Base-by-base conservation (phyloP, 2,888 invertebrate genomes). In the Sphaerophoria rueppellii region DNA sequence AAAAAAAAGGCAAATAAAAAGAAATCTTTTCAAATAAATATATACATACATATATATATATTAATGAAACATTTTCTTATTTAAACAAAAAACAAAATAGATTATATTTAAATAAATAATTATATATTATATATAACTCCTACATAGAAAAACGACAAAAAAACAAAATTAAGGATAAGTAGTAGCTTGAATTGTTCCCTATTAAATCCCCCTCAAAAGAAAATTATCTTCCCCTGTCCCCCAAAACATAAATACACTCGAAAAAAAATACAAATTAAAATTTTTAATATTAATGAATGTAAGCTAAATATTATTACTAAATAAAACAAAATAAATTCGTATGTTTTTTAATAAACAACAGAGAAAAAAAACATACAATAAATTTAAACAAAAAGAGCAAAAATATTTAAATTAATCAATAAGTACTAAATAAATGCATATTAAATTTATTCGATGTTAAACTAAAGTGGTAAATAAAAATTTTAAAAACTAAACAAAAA, bases 391-490 rank as follows among this genome's bases (percentile, higher is more conserved):
- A 65, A 72, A 71, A 1, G 34, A 69, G 73, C 77, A 48, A 43
- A 63, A 65, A 72, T 80, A 80, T 80, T 80, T 85, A 80, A 85
- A 85, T 76, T 80, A 80, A 85, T 76, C 80, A 80, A 67, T 80
- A 85, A 80, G 80, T 76, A 85, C 75, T 85, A 85, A 85, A 85
- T 67, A 80, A 85, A 73, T 73, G 54, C 83, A 76, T 80, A 85
- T 80, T 85, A 85, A 85, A 80, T 75, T 80, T 80, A 85, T 80
- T 80, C 72, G 76, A 76, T 85, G 83, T 85, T 85, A 85, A 85
- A 85, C 72, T 85, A 85, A 85, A 80, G 76, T 80, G 80, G 76
- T 85, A 85, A 85, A 85, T 85, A 85, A 85, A 83, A 79, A 71
- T 67, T 83, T 46, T 71, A 79, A 75, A 72, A 48, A 54, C 6